A percentile compares a stretch with the other conserved stretches of the same genome.
These are phyloP conservation scores for Pipistrellus pygmaeus DNA, from an alignment of 2,797 vertebrate genomes.

Conservation along the genomic window DNA sequence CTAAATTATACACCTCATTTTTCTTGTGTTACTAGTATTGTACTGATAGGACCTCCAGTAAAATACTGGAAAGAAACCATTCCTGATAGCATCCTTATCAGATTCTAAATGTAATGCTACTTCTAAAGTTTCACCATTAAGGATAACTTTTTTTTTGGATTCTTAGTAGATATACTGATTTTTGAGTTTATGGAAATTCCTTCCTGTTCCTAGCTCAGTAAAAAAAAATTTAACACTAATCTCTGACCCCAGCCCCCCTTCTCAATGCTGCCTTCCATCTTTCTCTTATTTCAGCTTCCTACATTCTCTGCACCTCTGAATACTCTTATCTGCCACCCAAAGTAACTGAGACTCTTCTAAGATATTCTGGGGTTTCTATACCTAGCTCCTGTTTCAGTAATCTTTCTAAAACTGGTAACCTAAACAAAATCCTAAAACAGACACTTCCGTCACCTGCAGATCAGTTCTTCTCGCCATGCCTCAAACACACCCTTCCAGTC, in stretches of 20 bases:
- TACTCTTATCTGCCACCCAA: not conserved
- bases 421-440: conserved; percentile 47
- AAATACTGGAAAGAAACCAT: not conserved
- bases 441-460: not conserved
- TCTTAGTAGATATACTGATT: not conserved
- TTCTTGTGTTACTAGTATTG: not conserved
- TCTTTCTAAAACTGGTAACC: not conserved
- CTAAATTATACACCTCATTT: not conserved
- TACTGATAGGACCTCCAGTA: not conserved
- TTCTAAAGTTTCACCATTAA: conserved; percentile 55
- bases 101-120: conserved; percentile 2
- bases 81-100: not conserved
- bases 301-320: not conserved
- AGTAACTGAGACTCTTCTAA: not conserved
- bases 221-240: not conserved
- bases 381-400: not conserved
- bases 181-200: conserved; percentile 22
- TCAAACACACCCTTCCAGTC: not conserved
- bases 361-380: not conserved
- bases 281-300: conserved; percentile 1
- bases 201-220: not conserved
- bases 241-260: not conserved
- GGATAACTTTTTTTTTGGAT: not conserved
- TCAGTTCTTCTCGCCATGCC: conserved; percentile 5
- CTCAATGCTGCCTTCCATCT: not conserved